Conservation (phyloP, 2,113 vertebrate genomes). For the Crotalus tigris region DNA sequence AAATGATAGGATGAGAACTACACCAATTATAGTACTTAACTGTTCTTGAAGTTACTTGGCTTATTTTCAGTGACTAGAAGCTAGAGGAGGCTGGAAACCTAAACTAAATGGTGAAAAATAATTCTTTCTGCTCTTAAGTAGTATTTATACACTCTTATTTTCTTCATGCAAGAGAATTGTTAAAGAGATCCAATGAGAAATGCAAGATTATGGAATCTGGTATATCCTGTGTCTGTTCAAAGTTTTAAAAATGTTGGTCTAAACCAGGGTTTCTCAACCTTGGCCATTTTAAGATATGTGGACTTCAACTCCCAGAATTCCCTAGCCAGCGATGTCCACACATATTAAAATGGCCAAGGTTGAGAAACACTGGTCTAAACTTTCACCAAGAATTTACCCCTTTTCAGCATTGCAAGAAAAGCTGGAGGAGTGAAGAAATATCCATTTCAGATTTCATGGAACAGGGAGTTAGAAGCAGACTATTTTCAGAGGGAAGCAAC, state of each 20-base stretch:
- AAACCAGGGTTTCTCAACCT: neutral
- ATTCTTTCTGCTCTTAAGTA: neutral
- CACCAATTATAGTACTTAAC: neutral
- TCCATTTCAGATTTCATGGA: neutral
- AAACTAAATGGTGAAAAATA: neutral
- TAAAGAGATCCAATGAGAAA: neutral
- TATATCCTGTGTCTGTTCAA: neutral
- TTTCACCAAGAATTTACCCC: neutral
- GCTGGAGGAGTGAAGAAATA: neutral
- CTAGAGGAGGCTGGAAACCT: neutral
- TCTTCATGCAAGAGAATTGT: neutral
- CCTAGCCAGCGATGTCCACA: too few relatives aligned
- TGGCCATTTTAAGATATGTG: too few relatives aligned
- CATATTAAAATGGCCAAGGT: too few relatives aligned
- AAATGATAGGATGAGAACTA: neutral
- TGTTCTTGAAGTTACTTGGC: neutral
- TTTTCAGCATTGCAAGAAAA: neutral
- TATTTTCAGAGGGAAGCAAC: neutral
- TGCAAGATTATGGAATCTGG: too few relatives aligned
- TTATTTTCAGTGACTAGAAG: neutral
- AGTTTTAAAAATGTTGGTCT: neutral
- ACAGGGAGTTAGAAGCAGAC: neutral
- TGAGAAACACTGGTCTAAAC: neutral
- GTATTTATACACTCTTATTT: neutral
- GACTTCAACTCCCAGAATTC: too few relatives aligned